Percentiles rank a stretch among this genome's conserved stretches.
Conservation (phyloP, 2,797 vertebrate species). For the Scarus forsteni region DNA sequence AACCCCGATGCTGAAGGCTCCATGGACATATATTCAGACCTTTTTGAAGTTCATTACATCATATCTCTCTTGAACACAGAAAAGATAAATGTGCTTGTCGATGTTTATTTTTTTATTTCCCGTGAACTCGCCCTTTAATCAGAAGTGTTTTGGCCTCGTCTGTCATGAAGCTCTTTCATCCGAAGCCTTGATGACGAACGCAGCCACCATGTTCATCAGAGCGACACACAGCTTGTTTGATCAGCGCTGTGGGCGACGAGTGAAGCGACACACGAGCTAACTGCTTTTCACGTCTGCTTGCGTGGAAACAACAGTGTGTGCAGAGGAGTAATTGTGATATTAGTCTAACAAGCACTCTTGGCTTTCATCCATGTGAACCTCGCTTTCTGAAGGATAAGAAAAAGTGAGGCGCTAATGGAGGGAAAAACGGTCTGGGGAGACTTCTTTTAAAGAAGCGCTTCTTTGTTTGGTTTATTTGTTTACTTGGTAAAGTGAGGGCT, state of each 20-base stretch:
- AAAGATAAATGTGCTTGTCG: background rate
- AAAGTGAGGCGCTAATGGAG: conserved; percentile 29
- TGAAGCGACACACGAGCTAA: conserved; percentile 16
- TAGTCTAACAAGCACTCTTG: conserved; percentile 62
- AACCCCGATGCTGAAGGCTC: no score
- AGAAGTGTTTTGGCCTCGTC: conserved; percentile 17
- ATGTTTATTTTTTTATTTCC: background rate
- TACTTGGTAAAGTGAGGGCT: conserved; percentile 4
- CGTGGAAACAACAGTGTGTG: conserved; percentile 22
- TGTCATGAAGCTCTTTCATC: conserved; percentile 42
- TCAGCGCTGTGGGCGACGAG: conserved; percentile 24
- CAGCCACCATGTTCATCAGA: conserved; percentile 43
- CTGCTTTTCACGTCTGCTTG: conserved; percentile 27
- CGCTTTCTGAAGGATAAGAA: conserved; percentile 17
- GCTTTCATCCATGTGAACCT: conserved; percentile 60
- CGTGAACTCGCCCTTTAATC: conserved; percentile 29
- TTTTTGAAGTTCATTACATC: background rate
- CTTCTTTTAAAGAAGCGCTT: conserved; percentile 23
- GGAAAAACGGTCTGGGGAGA: conserved; percentile 21
- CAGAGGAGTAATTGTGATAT: conserved; percentile 52
- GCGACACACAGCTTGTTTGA: conserved; percentile 43
- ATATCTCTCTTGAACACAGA: background rate
- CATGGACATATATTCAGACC: no score
- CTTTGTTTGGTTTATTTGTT: background rate
- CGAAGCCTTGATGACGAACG: conserved; percentile 30